Conservation (phyloP, 1,140 invertebrate genomes). For the Teleogryllus occipitalis region DNA sequence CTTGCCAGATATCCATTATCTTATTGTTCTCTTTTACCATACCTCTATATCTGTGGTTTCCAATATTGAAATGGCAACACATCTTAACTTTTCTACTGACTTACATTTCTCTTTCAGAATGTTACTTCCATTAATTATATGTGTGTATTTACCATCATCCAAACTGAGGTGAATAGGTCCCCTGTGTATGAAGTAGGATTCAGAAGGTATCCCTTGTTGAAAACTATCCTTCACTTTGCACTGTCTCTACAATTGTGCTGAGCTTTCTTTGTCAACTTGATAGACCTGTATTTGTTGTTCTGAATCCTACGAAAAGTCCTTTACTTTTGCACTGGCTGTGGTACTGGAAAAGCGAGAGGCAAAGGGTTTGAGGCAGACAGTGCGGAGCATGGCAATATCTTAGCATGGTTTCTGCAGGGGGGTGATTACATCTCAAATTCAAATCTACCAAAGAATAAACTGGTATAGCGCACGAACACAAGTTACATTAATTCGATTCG, state of each 20-base stretch:
- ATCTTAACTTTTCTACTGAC: neutral
- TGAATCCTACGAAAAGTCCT: neutral
- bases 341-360: neutral
- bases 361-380: neutral
- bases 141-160: neutral
- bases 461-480: too few relatives aligned
- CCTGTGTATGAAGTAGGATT: neutral
- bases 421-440: too few relatives aligned
- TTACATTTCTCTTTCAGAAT: constrained; percentile 4
- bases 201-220: neutral
- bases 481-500: too few relatives aligned
- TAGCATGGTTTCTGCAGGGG: neutral
- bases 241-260: neutral
- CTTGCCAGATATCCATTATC: neutral
- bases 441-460: too few relatives aligned
- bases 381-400: neutral
- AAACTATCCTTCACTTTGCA: neutral
- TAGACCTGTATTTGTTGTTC: neutral
- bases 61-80: constrained; percentile 13
- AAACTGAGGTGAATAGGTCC: neutral
- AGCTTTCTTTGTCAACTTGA: neutral
- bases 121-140: neutral
- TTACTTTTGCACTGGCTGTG: neutral
- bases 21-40: neutral
- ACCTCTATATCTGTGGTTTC: neutral